A percentile compares a stretch with the other conserved stretches of the same genome.
phyloP scores from a whole-genome alignment of 37 sponge, comb jelly and placozoan genomes.

The Tethya wilhelma region DNA sequence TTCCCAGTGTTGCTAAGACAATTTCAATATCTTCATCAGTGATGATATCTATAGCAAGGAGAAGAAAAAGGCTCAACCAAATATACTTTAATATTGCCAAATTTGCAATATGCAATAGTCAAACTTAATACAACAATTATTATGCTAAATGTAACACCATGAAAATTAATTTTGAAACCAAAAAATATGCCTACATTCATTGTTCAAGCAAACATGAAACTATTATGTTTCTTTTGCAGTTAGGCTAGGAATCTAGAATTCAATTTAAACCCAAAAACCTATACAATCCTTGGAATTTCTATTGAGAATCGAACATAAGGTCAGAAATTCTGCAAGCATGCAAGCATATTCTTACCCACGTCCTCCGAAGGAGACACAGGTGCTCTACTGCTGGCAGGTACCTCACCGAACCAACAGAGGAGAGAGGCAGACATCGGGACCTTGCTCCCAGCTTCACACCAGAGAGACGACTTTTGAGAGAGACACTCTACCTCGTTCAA shows the following conservation, averaged over 20 bases:
- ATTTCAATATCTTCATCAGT: constrained; percentile 51
- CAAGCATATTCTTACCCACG: constrained; percentile 11
- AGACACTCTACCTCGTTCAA: constrained; percentile 41
- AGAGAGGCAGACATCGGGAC: constrained; percentile 36
- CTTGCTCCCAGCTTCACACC: constrained; percentile 64
- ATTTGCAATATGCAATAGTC: no score
- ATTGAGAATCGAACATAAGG: neutral
- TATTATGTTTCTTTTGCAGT: no score
- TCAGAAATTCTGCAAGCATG: neutral
- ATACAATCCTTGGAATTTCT: no score
- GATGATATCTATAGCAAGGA: constrained; percentile 30
- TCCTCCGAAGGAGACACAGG: constrained; percentile 11
- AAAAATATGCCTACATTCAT: no score
- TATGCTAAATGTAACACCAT: no score
- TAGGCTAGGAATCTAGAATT: no score
- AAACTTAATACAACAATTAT: no score
- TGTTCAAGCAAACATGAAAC: no score
- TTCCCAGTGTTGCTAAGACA: constrained; percentile 20
- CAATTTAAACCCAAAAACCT: no score
- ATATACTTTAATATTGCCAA: no score
- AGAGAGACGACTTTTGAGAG: constrained; percentile 23
- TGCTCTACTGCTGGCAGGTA: neutral
- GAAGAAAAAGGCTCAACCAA: no score
- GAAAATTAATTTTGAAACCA: no score
- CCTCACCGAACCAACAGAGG: constrained; percentile 65